Conservation (phyloP, 2,888 invertebrate genomes). For the Athripsodes cinereus region DNA sequence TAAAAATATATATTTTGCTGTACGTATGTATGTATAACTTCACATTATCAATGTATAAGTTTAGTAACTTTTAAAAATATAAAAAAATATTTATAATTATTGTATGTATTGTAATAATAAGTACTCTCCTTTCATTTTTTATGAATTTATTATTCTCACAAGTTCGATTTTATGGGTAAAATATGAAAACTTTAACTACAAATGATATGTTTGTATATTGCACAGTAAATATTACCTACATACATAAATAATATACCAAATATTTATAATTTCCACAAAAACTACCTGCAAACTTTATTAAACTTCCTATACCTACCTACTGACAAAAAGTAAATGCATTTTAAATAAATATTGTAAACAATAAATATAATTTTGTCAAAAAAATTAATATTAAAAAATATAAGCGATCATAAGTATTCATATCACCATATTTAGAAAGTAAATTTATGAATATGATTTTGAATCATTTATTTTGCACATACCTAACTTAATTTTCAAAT, state of each 20-base stretch:
- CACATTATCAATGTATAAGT: background rate
- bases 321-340: background rate
- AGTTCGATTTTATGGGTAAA: constrained; percentile 11
- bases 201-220: background rate
- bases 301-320: background rate
- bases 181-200: background rate
- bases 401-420: constrained; percentile 1
- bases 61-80: background rate
- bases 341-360: background rate
- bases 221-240: background rate
- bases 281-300: background rate
- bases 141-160: constrained; percentile 5
- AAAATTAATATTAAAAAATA: background rate
- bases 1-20: too few relatives aligned
- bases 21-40: too few relatives aligned
- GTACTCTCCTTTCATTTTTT: background rate
- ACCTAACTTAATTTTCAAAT: too few relatives aligned
- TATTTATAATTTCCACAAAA: background rate
- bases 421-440: background rate
- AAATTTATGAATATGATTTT: background rate
- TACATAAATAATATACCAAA: background rate
- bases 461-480: too few relatives aligned
- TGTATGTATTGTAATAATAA: background rate
- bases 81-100: background rate
- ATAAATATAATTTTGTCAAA: background rate